Conservation (phyloP, 2,888 invertebrate genomes). For the Tenthredo scrophulariae region DNA sequence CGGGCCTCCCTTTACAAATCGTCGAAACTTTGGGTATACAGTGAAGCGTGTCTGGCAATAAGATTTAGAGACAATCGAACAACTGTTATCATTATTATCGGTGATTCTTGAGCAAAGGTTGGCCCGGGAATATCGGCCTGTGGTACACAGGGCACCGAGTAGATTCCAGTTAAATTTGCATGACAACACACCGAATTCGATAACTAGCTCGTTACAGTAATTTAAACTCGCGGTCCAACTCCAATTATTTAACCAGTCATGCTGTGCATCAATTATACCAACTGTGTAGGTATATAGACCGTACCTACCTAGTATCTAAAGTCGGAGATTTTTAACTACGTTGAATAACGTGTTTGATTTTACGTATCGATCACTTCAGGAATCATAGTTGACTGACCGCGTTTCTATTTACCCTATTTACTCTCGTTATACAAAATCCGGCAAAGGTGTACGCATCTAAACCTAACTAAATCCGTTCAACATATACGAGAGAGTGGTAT, state of each 20-base stretch:
- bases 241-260: conserved; percentile 46
- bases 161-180: conserved; percentile 40
- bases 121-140: not conserved
- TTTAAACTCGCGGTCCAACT: conserved; percentile 43
- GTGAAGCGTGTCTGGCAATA: not conserved
- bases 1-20: not conserved
- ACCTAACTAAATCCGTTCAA: not conserved
- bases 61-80: not conserved
- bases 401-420: not conserved
- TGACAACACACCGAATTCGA: conserved; percentile 46
- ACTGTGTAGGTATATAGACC: not conserved
- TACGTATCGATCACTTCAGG: conserved; percentile 25
- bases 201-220: conserved; percentile 49
- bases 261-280: conserved; percentile 33
- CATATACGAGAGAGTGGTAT: not conserved
- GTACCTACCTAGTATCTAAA: not conserved
- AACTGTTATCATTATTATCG: not conserved
- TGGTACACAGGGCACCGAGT: not conserved
- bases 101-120: conserved; percentile 1
- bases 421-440: not conserved
- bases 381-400: conserved; percentile 37
- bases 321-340: conserved; percentile 4
- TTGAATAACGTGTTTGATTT: conserved; percentile 12
- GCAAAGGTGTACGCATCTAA: not conserved
- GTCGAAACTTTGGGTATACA: not conserved